phyloP scores from a whole-genome alignment of 2,888 invertebrate genomes.

The Chesias legatella region DNA sequence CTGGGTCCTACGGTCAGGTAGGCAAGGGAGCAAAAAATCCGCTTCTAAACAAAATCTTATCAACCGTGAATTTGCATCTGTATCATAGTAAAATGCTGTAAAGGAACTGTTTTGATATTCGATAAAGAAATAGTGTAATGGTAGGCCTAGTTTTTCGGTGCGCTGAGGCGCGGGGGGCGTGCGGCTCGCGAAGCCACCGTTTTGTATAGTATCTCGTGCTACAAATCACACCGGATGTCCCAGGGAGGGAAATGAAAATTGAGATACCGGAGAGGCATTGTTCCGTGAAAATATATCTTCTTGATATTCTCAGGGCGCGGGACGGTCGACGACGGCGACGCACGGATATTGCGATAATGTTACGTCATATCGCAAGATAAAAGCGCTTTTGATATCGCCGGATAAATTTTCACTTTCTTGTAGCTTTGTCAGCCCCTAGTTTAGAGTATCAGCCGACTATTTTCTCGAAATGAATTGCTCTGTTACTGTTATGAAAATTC shows the following conservation, averaged over 20 bases:
- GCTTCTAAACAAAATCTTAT: conserved; percentile 18
- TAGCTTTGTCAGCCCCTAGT: conserved; percentile 34
- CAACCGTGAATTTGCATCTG: conserved; percentile 13
- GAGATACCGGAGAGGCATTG: conserved; percentile 77
- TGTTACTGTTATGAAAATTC: not conserved
- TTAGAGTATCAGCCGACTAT: conserved; percentile 1
- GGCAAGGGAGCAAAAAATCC: conserved; percentile 12
- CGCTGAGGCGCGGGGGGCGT: conserved; percentile 47
- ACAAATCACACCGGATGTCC: conserved; percentile 78
- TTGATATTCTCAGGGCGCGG: conserved; percentile 71
- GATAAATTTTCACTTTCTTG: conserved; percentile 60
- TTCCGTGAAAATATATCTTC: conserved; percentile 78
- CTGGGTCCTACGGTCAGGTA: conserved; percentile 21
- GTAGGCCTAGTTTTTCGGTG: conserved; percentile 57
- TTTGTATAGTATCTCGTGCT: conserved; percentile 77
- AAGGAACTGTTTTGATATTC: conserved; percentile 43
- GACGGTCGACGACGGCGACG: conserved; percentile 56
- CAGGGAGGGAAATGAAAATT: conserved; percentile 76
- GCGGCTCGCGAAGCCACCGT: conserved; percentile 69
- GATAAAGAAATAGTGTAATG: conserved; percentile 45
- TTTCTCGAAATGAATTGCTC: not conserved
- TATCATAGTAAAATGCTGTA: conserved; percentile 26
- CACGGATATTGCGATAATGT: conserved; percentile 75
- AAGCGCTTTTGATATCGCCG: conserved; percentile 61
- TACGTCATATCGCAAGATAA: conserved; percentile 68